Evolutionary conservation across 2,113 vertebrate genomes (phyloP).

Genomic region (Acrocephalus arundinaceus): DNA sequence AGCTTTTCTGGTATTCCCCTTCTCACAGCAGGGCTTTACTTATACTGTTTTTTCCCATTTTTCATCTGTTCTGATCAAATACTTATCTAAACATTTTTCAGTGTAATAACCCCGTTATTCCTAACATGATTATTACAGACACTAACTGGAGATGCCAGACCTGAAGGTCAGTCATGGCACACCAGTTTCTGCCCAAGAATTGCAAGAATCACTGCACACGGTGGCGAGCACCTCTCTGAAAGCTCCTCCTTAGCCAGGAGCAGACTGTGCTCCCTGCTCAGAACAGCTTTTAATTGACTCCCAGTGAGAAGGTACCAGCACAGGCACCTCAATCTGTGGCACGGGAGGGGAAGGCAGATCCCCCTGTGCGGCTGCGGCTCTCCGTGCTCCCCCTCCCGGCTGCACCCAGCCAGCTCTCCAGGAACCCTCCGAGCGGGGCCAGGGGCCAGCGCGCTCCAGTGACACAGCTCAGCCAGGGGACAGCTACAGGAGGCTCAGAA

Average conservation of each 20-base stretch:
- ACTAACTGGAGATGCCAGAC: not conserved
- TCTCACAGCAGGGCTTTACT: not conserved
- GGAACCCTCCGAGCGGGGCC: fast-evolving
- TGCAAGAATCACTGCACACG: fast-evolving
- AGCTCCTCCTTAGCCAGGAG: not conserved
- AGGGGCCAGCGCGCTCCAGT: fast-evolving
- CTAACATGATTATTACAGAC: not conserved
- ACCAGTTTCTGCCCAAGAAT: not conserved
- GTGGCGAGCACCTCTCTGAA: not conserved
- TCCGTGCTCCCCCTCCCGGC: not conserved
- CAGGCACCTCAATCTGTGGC: fast-evolving
- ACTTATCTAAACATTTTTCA: not conserved
- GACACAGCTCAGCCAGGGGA: not conserved
- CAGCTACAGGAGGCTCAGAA: not conserved
- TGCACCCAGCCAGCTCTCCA: not conserved
- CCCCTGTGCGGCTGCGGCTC: not conserved
- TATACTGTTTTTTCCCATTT: not conserved
- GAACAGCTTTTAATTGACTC: not conserved
- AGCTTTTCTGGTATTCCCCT: not conserved
- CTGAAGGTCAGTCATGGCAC: not conserved
- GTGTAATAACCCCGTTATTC: not conserved
- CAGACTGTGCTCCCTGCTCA: not conserved
- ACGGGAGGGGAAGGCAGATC: not conserved
- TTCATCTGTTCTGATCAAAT: not conserved
- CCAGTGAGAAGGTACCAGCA: not conserved